Evolutionary conservation across 2,797 vertebrate species (phyloP).

Genomic region (Apogon hyalosoma): DNA sequence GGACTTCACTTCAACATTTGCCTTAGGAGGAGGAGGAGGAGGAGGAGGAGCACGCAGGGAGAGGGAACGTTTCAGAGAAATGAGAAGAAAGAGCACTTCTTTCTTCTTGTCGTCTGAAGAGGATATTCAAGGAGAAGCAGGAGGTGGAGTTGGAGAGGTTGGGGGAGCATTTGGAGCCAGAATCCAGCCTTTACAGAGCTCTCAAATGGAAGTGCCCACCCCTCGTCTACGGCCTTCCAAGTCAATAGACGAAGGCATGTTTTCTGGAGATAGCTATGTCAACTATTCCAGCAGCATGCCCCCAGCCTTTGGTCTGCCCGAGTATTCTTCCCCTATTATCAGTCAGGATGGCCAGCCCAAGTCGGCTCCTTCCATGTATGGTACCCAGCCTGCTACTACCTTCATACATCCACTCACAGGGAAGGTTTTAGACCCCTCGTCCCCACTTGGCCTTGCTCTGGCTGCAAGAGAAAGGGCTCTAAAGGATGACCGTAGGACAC

Average conservation of each 20-base stretch:
- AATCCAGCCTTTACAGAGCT: slow-evolving; percentile 79
- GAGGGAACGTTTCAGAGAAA: slow-evolving; percentile 88
- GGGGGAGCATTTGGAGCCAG: slow-evolving; percentile 51
- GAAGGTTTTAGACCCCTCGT: slow-evolving; percentile 92
- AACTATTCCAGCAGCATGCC: slow-evolving; percentile 88
- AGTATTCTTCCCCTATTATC: slow-evolving; percentile 81
- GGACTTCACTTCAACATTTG: slow-evolving; percentile 86
- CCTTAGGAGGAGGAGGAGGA: slow-evolving; percentile 69
- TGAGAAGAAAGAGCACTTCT: slow-evolving; percentile 90
- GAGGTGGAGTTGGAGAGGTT: slow-evolving; percentile 62
- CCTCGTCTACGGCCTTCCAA: slow-evolving; percentile 92
- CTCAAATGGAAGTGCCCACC: slow-evolving; percentile 80
- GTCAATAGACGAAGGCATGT: slow-evolving; percentile 95
- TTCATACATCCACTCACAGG: slow-evolving; percentile 95
- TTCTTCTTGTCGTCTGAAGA: slow-evolving; percentile 92
- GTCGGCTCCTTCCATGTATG: slow-evolving; percentile 78
- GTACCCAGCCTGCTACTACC: slow-evolving; percentile 82
- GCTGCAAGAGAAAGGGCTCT: slow-evolving; percentile 91
- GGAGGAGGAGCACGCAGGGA: slow-evolving; percentile 80
- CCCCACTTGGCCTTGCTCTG: slow-evolving; percentile 91
- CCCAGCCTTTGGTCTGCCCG: slow-evolving; percentile 85
- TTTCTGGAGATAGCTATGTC: slow-evolving; percentile 89
- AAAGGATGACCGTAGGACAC: slow-evolving; percentile 87
- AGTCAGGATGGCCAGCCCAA: slow-evolving; percentile 82
- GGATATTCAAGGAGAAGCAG: slow-evolving; percentile 84